Base-by-base conservation (phyloP, 2,797 vertebrate species). In the Odontamblyopus rebecca region DNA sequence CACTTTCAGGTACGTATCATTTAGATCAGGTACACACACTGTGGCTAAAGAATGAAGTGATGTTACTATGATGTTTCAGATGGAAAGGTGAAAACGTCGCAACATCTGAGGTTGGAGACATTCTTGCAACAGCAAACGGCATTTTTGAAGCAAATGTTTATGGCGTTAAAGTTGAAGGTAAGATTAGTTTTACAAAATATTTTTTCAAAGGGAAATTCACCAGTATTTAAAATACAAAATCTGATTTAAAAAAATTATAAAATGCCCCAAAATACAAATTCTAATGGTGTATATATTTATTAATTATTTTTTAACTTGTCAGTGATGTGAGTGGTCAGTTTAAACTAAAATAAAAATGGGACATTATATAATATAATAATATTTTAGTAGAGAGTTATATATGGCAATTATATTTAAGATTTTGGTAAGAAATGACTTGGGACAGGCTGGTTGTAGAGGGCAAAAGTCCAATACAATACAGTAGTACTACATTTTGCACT, bases 21-120 rank as follows among this genome's bases (percentile, higher is more conserved):
- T 30, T 30, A 12, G 9, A 1, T 57, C 1, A 26, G 9, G n/a
- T 26, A 11, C 23, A 23, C 8, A 11, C 27, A 16, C 23, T 4
- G 9, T 59, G 50, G 50, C 16, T 68, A 23, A 11, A 1, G 13
- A 12, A 64, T 50, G 12, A 23, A 13, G 5, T 26, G 23, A 64
- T 50, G 15, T 11, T 27, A 50, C 5, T 5, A 38, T 27, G 1
- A 35, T 13, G 5, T 65, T 16, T 1, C 81, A 98, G 97, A 67
- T 98, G 97, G 97, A 98, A 98, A 93, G 97, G 97, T 32, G 96
- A 98, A 87, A 98, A 98, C 0, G 95, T 98, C 19, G 95, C 97
- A 68, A 98, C 96, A 6, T 96, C 93, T 0, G 97, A 98, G 90
- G 96, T 96, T 0, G 92, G 92, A 26, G 95, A 96, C 82, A 88